These are phyloP conservation scores for Tympanuchus pallidicinctus DNA, from an alignment of 2,113 vertebrate genomes.

Conservation along the genomic window DNA sequence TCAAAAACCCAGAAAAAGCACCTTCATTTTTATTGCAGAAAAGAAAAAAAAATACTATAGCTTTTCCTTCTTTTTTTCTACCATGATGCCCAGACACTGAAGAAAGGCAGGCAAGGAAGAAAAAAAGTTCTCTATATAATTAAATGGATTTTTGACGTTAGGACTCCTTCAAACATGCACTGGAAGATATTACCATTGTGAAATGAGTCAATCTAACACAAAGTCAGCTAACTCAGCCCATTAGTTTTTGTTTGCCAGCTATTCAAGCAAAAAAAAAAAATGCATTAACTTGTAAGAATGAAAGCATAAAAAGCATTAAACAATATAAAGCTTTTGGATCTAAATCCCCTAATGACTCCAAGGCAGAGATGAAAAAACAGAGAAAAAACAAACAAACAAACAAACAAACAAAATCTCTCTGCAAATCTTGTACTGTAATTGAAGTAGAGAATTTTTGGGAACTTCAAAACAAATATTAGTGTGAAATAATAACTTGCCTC, in stretches of 20 bases:
- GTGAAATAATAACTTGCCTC: constrained; percentile 81
- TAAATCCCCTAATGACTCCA: neutral
- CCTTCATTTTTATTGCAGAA: neutral
- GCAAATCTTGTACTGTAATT: neutral
- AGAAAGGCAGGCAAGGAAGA: neutral
- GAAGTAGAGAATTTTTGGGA: neutral
- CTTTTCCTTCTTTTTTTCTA: neutral
- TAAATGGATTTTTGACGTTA: neutral
- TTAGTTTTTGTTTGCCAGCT: neutral
- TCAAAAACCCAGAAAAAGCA: neutral
- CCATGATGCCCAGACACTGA: neutral
- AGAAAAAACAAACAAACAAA: neutral
- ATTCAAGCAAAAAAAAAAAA: neutral
- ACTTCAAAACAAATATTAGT: neutral
- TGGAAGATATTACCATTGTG: neutral
- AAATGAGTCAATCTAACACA: neutral
- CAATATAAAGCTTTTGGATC: neutral
- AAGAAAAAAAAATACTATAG: neutral
- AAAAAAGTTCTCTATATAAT: neutral
- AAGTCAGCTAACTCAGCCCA: neutral
- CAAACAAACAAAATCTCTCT: neutral
- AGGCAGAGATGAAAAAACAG: neutral
- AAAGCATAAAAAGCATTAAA: neutral
- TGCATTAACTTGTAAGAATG: neutral
- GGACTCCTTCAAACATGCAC: neutral